Conservation (phyloP, 2,113 vertebrate species). For the Eira barbara region DNA sequence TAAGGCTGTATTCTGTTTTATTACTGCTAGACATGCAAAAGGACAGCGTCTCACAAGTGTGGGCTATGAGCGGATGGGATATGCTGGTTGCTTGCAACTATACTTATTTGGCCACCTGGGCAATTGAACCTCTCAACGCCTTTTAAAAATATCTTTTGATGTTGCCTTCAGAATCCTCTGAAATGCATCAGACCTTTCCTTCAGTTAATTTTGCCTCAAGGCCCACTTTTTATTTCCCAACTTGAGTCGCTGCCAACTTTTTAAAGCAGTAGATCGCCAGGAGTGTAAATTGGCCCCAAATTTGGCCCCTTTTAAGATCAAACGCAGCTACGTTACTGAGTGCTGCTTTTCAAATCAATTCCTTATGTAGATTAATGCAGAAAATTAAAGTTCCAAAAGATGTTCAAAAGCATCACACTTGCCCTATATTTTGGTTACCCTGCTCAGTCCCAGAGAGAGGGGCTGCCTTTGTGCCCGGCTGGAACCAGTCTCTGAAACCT, state of each 20-base stretch:
- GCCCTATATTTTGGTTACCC: not conserved
- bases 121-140: not conserved
- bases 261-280: not conserved
- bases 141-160: constrained; percentile 30
- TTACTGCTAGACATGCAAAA: not conserved
- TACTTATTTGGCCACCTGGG: not conserved
- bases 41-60: fast-evolving
- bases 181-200: constrained; percentile 4
- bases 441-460: not conserved
- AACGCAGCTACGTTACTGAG: not conserved
- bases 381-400: constrained; percentile 39
- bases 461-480: not conserved
- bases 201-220: constrained; percentile 33
- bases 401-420: not conserved
- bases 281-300: constrained; percentile 10
- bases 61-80: fast-evolving
- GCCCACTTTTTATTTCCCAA: constrained; percentile 4
- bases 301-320: constrained; percentile 50
- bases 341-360: constrained; percentile 47
- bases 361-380: constrained; percentile 52
- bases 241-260: constrained; percentile 14
- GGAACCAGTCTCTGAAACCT: not conserved
- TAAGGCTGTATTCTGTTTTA: not conserved
- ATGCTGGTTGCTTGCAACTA: not conserved
- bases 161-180: constrained; percentile 9